Evolutionary conservation across 2,113 vertebrate genomes (phyloP).

Genomic region (Albula glossodonta): DNA sequence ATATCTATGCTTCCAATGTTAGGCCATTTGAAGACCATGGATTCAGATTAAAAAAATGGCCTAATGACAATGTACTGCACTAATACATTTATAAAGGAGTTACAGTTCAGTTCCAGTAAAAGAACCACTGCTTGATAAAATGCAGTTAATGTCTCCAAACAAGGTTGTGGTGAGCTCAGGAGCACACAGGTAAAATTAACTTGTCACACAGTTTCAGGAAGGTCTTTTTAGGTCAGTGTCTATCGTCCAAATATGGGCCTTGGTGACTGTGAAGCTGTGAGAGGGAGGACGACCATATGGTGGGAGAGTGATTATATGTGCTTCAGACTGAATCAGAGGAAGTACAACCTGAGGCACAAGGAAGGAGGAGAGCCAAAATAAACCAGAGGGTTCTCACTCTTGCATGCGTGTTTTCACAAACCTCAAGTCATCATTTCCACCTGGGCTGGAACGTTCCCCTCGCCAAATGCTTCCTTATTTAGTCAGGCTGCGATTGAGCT

Average conservation of each 20-base stretch:
- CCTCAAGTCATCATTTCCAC: constrained; percentile 14
- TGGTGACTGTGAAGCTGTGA: background rate
- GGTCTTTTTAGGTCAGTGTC: constrained; percentile 6
- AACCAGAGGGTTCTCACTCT: background rate
- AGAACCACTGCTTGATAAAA: background rate
- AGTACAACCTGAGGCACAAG: constrained; percentile 10
- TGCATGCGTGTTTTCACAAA: background rate
- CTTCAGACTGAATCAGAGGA: constrained; percentile 11
- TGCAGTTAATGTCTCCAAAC: background rate
- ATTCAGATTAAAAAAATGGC: too few relatives aligned
- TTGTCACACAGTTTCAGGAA: background rate
- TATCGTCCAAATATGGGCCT: constrained; percentile 15
- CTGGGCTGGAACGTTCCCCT: background rate
- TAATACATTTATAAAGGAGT: background rate
- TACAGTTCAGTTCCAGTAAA: background rate
- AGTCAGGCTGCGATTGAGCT: background rate
- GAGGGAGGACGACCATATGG: background rate
- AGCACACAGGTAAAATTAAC: background rate
- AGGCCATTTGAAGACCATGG: too few relatives aligned
- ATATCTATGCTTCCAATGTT: background rate
- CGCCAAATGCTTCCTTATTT: constrained; percentile 5
- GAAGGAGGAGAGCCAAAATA: background rate
- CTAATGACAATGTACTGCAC: background rate
- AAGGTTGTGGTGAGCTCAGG: background rate
- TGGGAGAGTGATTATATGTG: background rate